Conservation (phyloP, 2,113 vertebrate genomes). For the Trematomus loennbergii region DNA sequence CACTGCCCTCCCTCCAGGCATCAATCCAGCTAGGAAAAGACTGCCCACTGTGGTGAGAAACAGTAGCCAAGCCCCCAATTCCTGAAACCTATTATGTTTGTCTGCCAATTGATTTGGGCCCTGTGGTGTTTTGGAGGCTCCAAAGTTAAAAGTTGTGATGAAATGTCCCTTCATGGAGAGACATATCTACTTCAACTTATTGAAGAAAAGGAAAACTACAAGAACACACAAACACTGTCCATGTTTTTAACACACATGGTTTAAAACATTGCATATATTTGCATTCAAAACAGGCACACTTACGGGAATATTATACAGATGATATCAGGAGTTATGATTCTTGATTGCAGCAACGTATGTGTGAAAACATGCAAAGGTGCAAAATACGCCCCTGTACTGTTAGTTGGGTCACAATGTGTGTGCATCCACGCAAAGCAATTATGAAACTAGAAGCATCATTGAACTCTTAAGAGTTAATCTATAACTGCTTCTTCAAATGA, state of each 20-base stretch:
- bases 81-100: conserved; percentile 24
- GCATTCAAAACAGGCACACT: neutral
- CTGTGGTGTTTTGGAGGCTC: neutral
- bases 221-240: neutral
- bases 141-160: neutral
- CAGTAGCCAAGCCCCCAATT: conserved; percentile 52
- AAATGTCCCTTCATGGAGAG: neutral
- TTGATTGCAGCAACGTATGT: conserved; percentile 24
- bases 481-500: neutral
- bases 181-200: neutral
- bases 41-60: conserved; percentile 83
- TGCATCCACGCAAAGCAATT: neutral
- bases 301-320: conserved; percentile 28
- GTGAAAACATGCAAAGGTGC: conserved; percentile 53
- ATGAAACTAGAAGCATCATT: conserved; percentile 20
- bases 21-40: conserved; percentile 84
- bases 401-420: neutral
- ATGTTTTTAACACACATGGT: neutral
- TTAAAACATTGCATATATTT: conserved; percentile 6
- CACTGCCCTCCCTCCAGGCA: conserved; percentile 76
- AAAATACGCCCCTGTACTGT: conserved; percentile 41
- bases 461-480: neutral
- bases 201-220: neutral
- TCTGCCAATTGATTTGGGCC: conserved; percentile 31
- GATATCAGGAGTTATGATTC: conserved; percentile 6